These are phyloP conservation scores for Antheraea assamensis DNA, from an alignment of 2,888 invertebrate species.

Conservation along the genomic window DNA sequence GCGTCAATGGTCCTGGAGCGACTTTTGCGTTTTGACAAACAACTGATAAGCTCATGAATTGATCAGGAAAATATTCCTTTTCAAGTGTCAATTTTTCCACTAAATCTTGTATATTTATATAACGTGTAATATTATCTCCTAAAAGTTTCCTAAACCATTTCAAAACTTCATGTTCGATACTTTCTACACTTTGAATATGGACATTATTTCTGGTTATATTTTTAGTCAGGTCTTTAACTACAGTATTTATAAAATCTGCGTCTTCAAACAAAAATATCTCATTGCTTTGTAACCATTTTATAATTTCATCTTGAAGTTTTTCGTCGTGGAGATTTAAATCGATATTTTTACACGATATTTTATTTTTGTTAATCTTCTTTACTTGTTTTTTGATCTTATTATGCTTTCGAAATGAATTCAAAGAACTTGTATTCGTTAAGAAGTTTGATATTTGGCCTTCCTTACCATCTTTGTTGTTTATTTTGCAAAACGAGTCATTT, in stretches of 20 bases:
- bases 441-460: not conserved
- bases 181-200: not conserved
- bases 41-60: not conserved
- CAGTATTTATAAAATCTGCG: not conserved
- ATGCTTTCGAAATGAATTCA: not conserved
- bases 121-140: slow-evolving; percentile 25
- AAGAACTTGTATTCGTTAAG: not conserved
- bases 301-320: slow-evolving; percentile 2
- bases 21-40: slow-evolving; percentile 8
- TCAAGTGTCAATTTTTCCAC: not conserved
- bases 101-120: slow-evolving; percentile 20
- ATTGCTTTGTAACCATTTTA: not conserved
- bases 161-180: slow-evolving; percentile 21
- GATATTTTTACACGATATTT: not conserved
- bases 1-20: not conserved
- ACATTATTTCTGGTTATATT: not conserved
- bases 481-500: not conserved
- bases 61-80: not conserved
- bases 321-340: not conserved
- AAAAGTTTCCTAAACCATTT: slow-evolving; percentile 30
- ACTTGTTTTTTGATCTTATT: not conserved
- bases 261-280: not conserved
- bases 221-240: not conserved
- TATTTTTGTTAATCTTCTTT: not conserved
- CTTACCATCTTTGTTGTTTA: not conserved